Percentiles rank a stretch among this genome's conserved stretches.
phyloP scores from a whole-genome alignment of 37 sponge, comb jelly and placozoan species.

The Mnemiopsis leidyi region DNA sequence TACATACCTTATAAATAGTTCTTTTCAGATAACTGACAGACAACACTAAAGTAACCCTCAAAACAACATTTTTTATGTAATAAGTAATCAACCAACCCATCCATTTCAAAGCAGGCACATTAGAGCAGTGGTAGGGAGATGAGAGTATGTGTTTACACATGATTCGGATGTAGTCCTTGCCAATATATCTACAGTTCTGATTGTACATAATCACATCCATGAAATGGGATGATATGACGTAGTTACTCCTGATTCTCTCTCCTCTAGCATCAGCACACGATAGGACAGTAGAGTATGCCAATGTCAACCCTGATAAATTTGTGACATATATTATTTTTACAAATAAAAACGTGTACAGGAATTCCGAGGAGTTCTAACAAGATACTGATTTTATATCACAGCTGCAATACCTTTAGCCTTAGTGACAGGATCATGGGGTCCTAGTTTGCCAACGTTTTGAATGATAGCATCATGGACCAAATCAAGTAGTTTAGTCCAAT shows the following conservation, averaged over 20 bases:
- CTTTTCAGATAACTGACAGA: too few species aligned
- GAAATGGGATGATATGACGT: background rate
- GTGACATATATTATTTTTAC: too few species aligned
- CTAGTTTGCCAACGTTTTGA: background rate
- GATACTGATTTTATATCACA: background rate
- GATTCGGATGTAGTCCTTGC: slow-evolving; percentile 47
- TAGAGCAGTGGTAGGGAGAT: slow-evolving; percentile 42
- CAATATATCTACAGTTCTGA: background rate
- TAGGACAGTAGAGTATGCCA: slow-evolving; percentile 20
- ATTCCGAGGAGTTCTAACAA: too few species aligned
- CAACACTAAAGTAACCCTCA: too few species aligned
- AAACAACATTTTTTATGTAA: too few species aligned
- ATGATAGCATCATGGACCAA: slow-evolving; percentile 52
- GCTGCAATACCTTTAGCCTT: slow-evolving; percentile 41
- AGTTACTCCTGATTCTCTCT: background rate
- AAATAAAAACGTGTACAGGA: too few species aligned
- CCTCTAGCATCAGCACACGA: slow-evolving; percentile 34
- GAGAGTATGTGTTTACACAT: slow-evolving; percentile 2
- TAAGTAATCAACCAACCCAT: slow-evolving; percentile 40
- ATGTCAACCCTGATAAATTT: background rate
- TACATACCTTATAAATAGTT: too few species aligned
- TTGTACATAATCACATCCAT: background rate
- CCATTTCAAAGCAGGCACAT: background rate
- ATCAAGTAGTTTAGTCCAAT: background rate
- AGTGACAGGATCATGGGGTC: background rate